These are phyloP conservation scores for Cercocebus atys DNA, from an alignment of 2,113 vertebrate species.

Conservation along the genomic window DNA sequence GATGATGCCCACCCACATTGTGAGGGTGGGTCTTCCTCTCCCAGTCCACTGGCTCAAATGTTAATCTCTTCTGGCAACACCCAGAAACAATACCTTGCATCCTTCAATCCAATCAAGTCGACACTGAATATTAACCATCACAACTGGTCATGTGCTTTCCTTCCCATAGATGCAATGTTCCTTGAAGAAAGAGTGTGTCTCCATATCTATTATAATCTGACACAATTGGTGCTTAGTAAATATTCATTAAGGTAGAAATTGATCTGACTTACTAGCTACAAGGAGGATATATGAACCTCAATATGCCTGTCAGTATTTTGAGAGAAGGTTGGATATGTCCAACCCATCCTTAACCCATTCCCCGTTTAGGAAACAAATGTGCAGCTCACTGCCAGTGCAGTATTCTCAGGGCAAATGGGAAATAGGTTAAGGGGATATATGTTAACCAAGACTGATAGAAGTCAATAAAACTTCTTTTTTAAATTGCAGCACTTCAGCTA, in stretches of 20 bases:
- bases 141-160: background rate
- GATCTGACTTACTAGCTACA: background rate
- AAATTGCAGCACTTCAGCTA: background rate
- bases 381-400: too few relatives aligned
- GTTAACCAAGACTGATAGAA: background rate
- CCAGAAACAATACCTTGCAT: too few relatives aligned
- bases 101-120: too few relatives aligned
- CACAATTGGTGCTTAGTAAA: background rate
- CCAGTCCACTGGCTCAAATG: too few relatives aligned
- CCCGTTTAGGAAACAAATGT: too few relatives aligned
- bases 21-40: too few relatives aligned
- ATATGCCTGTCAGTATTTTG: background rate
- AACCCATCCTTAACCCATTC: background rate
- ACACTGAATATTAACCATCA: too few relatives aligned
- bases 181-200: background rate
- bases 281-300: background rate
- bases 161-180: background rate
- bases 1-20: too few relatives aligned
- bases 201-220: background rate
- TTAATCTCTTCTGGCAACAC: too few relatives aligned
- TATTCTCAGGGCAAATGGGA: too few relatives aligned
- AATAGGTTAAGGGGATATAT: background rate
- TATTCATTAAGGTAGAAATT: background rate
- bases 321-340: background rate
- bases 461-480: background rate